Base-by-base conservation (phyloP, 1,140 invertebrate genomes). In the Magallana gigas region DNA sequence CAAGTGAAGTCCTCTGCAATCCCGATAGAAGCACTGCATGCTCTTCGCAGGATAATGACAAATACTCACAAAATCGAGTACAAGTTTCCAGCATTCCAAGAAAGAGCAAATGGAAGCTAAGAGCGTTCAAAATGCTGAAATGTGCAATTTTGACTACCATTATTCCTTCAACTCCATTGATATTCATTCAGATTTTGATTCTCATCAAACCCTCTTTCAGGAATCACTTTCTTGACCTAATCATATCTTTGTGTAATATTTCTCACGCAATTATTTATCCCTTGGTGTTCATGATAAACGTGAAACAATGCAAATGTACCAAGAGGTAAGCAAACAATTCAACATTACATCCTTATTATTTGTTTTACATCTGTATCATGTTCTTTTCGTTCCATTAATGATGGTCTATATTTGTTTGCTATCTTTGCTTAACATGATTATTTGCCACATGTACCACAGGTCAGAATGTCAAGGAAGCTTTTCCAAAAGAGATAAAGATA, bases 221-320 rank as follows among this genome's bases (percentile, higher is more conserved):
- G 36, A 76, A 12, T 12, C 68, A 18, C 3, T 76, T 76, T 12
- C 1, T 12, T 36, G 68, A 76, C 36, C 36, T 76, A 12, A 76
- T 76, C 7, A 23, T 76, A 29, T 76, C 68, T 9, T 76, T 76
- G 68, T 76, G 68, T 76, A 76, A 76, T 76, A 76, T 76, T 76
- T 76, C 23, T 8, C 68, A 76, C 23, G 68, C 68, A 7, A 76
- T 76, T 9, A 76, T 76, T 9, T 76, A 76, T 76, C 68, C 68
- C 2, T 29, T 76, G 7, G 68, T 76, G 12, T 76, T 76, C 29
- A 29, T 76, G 18, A 76, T 36, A 14, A 23, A 8, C 12, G 68
- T 76, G 11, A 76, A 76, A 36, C 23, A 76, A 11, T 76, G 68
- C 23, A 76, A 76, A 76, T 76, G 23, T 76, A 1, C 23, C 8